Conservation (phyloP, 1,140 invertebrate genomes). For the Dreissena rostriformis region DNA sequence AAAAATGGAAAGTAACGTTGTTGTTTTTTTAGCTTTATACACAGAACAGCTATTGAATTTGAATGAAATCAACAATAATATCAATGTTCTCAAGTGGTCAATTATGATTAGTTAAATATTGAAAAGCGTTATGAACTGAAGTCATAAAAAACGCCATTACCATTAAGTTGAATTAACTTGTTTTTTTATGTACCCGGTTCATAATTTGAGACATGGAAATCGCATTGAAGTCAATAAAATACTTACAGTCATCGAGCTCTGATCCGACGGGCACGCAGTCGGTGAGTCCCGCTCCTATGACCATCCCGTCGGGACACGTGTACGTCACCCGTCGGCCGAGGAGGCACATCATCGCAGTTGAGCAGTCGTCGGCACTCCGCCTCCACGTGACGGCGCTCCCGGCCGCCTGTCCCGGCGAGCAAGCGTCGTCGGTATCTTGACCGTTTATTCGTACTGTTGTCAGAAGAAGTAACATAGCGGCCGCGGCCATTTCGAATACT, state of each 20-base stretch:
- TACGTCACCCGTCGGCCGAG: slow-evolving; percentile 27
- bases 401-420: background rate
- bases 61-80: too few relatives aligned
- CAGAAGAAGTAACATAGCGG: too few relatives aligned
- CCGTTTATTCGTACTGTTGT: too few relatives aligned
- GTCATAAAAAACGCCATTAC: too few relatives aligned
- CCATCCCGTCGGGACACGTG: slow-evolving; percentile 34
- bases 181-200: background rate
- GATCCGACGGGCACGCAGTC: slow-evolving; percentile 40
- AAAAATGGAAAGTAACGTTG: too few relatives aligned
- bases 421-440: too few relatives aligned
- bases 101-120: too few relatives aligned
- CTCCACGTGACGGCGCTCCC: slow-evolving; percentile 11
- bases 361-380: slow-evolving; percentile 31
- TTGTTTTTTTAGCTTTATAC: too few relatives aligned
- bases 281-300: slow-evolving; percentile 18
- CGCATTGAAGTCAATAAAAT: background rate
- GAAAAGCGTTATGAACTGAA: too few relatives aligned
- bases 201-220: background rate
- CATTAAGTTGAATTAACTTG: background rate
- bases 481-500: too few relatives aligned
- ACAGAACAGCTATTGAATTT: too few relatives aligned
- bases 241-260: slow-evolving; percentile 46
- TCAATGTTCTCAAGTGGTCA: too few relatives aligned
- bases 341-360: slow-evolving; percentile 35